Evolutionary conservation across 1,140 invertebrate genomes (phyloP), one percentile per base, ranked within the genome.

Genomic region (Scaptomyza hsui): DNA sequence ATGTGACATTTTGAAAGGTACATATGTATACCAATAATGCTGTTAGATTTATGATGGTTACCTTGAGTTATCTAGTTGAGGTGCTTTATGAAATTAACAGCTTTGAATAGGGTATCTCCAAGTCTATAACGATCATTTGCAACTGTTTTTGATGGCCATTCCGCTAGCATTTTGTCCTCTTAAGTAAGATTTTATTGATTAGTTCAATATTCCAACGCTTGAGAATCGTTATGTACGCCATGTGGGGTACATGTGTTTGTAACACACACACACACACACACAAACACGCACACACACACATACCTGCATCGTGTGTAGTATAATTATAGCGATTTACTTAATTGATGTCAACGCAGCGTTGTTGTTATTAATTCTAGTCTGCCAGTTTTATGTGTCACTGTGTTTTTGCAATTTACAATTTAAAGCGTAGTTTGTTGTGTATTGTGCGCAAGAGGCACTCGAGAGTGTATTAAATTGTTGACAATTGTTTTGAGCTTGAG

Each of bases 401-500:
- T 67, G 70, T 73, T 65, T 67, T 72, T 37, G 26, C 79, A 82
- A 83, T 83, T 82, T 82, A 74, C 32, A 59, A 69, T 62, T 76
- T 60, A 59, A 47, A 44, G 62, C 75, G 78, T 63, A 64, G 57
- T 60, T 81, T 78, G 47, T 72, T 32, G 48, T 53, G n/a, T 21
- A 37, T 35, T n/a, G 44, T 57, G 57, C 53, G 64, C 55, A 59
- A 55, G 57, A 41, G 45, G 15, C 51, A 53, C 37, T 29, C 7
- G 26, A 41, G 45, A 59, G 72, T 37, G 69, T 75, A 82, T 79
- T 85, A 81, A 85, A 88, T 88, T 88, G 82, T 85, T 88, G 73
- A 75, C 82, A 85, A 85, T 85, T 85, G 81, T 85, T 88, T 85
- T 86, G 81, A 86, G 81, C 80, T 83, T 83, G 80, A 80, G 81